Percentiles rank a stretch among this genome's conserved stretches.
Conservation (phyloP, 2,888 invertebrate genomes). For the Carterocephalus palaemon region DNA sequence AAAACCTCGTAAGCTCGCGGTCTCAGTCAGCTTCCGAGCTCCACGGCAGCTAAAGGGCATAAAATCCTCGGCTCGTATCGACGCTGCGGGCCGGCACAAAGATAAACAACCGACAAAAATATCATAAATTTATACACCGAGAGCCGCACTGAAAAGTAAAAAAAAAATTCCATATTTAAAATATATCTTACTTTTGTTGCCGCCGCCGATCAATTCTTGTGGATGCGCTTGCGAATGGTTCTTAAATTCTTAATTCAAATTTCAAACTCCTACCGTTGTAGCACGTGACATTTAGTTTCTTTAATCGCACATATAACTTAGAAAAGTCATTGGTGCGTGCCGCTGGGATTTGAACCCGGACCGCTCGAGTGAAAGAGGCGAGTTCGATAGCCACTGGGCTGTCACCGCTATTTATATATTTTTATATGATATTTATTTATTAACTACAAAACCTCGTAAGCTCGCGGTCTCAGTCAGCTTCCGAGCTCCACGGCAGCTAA, state of each 20-base stretch:
- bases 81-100: slow-evolving; percentile 39
- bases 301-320: too few relatives aligned
- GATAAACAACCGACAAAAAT: slow-evolving; percentile 65
- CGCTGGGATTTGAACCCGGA: too few relatives aligned
- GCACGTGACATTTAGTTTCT: too few relatives aligned
- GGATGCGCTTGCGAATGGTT: slow-evolving; percentile 37
- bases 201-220: slow-evolving; percentile 40
- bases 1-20: too few relatives aligned
- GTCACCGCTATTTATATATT: too few relatives aligned
- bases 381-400: too few relatives aligned
- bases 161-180: slow-evolving; percentile 64
- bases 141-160: slow-evolving; percentile 63
- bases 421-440: too few relatives aligned
- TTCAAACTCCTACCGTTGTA: too few relatives aligned
- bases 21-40: slow-evolving; percentile 5
- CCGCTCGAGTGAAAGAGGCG: too few relatives aligned
- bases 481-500: slow-evolving; percentile 9
- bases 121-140: slow-evolving; percentile 60
- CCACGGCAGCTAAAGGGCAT: slow-evolving; percentile 25
- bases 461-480: background rate
- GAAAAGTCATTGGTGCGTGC: too few relatives aligned
- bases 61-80: slow-evolving; percentile 36
- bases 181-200: slow-evolving; percentile 68
- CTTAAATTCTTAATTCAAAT: background rate
- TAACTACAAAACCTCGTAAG: too few relatives aligned